These are phyloP conservation scores for Saguinus midas DNA, from an alignment of 2,113 vertebrate species.

Conservation along the genomic window DNA sequence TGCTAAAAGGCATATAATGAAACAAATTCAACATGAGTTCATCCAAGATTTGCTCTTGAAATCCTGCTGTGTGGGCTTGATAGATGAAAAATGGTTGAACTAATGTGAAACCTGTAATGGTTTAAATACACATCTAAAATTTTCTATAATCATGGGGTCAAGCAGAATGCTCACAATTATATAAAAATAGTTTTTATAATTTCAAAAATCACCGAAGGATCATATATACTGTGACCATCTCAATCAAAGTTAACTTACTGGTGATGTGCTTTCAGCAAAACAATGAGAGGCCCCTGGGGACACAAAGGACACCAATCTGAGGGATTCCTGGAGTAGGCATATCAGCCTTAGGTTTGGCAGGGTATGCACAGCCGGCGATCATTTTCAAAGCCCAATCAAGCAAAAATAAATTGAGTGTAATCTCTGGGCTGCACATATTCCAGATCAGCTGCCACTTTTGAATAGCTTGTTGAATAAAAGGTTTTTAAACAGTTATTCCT, in stretches of 20 bases:
- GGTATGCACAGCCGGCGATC: not conserved
- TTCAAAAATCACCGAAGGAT: not conserved
- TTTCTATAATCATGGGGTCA: conserved; percentile 21
- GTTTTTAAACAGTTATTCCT: not conserved
- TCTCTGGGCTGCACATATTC: not conserved
- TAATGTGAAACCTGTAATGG: not conserved
- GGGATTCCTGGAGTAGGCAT: not conserved
- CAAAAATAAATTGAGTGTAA: not conserved
- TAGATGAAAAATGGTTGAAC: not conserved
- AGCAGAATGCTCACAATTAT: not conserved
- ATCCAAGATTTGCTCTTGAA: not conserved
- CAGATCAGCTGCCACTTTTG: not conserved
- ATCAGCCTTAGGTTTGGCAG: not conserved
- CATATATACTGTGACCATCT: not conserved
- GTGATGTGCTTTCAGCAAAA: not conserved
- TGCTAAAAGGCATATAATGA: not conserved
- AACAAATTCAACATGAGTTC: not conserved
- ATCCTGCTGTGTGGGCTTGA: not conserved
- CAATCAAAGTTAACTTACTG: not conserved
- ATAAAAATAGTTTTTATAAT: not conserved
- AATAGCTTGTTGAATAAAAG: not conserved
- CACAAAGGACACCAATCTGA: not conserved
- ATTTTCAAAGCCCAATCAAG: not conserved
- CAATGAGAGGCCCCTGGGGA: not conserved
- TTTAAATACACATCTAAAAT: not conserved